Evolutionary conservation across 2,888 invertebrate species (phyloP).

Genomic region (Rhorus exstirpatorius): DNA sequence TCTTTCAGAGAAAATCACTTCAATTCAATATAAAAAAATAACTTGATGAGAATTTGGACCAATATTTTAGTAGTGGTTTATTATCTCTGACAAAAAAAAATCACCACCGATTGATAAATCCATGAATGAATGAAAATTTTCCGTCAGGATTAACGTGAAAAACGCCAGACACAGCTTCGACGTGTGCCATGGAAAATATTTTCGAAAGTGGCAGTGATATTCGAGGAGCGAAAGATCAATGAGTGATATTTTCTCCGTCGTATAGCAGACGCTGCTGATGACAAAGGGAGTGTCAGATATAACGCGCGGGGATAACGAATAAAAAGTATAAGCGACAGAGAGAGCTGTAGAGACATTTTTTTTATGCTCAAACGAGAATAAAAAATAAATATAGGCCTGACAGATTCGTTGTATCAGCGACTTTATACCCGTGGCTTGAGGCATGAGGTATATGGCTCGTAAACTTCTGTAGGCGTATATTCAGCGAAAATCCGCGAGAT

Average conservation of each 20-base stretch:
- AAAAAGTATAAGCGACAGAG: constrained; percentile 49
- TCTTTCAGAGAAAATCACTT: neutral
- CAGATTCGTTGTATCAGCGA: constrained; percentile 49
- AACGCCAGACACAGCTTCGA: constrained; percentile 6
- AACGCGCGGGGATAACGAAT: constrained; percentile 26
- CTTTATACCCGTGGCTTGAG: constrained; percentile 27
- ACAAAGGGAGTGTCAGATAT: constrained; percentile 30
- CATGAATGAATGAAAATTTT: constrained; percentile 36
- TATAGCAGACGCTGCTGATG: neutral
- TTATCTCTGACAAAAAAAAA: no score
- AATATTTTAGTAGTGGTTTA: neutral
- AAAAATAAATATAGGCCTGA: constrained; percentile 68
- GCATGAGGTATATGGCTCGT: neutral
- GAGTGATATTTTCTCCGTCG: constrained; percentile 8
- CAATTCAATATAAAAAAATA: neutral
- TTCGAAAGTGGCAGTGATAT: constrained; percentile 24
- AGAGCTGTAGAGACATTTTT: constrained; percentile 23
- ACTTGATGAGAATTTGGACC: neutral
- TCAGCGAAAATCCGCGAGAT: constrained; percentile 2
- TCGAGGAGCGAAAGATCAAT: constrained; percentile 13
- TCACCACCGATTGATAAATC: no score
- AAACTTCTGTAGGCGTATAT: neutral
- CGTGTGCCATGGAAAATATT: constrained; percentile 19
- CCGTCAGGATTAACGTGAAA: constrained; percentile 17
- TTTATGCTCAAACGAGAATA: constrained; percentile 49